Conservation (phyloP, 2,888 invertebrate genomes). For the Notocelia uddmanniana region DNA sequence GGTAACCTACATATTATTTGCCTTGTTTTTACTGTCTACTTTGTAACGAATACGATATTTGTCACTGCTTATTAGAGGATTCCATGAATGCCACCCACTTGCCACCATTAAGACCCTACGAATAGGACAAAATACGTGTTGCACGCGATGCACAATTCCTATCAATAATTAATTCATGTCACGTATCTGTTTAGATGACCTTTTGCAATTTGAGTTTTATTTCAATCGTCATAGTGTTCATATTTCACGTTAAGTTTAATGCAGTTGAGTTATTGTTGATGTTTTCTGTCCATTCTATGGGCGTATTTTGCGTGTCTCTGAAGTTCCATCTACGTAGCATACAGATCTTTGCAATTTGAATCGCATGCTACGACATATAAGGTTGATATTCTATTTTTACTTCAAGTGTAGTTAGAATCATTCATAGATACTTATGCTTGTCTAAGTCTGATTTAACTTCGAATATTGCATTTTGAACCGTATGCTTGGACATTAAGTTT, state of each 20-base stretch:
- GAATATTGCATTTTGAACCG: background rate
- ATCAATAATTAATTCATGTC: constrained; percentile 2
- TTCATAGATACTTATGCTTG: background rate
- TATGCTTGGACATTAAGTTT: background rate
- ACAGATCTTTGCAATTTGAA: background rate
- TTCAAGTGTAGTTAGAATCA: background rate
- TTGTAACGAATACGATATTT: background rate
- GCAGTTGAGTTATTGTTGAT: background rate
- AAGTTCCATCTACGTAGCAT: background rate
- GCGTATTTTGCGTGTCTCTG: background rate
- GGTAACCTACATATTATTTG: too few relatives aligned
- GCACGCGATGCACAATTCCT: constrained; percentile 37
- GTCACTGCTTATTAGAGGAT: background rate
- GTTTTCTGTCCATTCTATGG: background rate
- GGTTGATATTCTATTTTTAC: background rate
- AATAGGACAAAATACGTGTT: constrained; percentile 16
- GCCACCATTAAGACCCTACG: constrained; percentile 15
- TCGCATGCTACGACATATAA: background rate
- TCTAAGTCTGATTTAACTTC: background rate
- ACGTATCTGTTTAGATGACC: background rate
- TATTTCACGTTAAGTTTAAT: background rate
- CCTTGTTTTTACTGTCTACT: too few relatives aligned
- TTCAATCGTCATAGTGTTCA: background rate
- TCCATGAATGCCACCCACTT: constrained; percentile 32
- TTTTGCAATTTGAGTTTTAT: background rate